A percentile compares a stretch with the other conserved stretches of the same genome.
These are phyloP conservation scores for Callithrix jacchus DNA, from an alignment of 2,113 vertebrate genomes.

Conservation along the genomic window DNA sequence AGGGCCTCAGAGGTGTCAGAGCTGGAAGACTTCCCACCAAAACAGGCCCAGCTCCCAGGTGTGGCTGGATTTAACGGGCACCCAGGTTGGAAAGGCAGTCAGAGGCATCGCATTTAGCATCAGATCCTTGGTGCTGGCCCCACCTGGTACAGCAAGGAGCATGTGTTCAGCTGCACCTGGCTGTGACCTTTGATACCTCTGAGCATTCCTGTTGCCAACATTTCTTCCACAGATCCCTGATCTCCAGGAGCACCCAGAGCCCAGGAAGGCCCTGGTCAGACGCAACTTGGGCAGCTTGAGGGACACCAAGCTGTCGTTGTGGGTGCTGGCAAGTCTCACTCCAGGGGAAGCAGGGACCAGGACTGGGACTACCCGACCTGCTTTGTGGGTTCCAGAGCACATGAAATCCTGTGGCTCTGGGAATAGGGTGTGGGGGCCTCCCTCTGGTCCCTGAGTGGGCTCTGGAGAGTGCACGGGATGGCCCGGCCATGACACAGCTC, in stretches of 20 bases:
- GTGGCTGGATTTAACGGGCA: not conserved
- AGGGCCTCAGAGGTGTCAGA: not conserved
- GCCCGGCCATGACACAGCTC: not conserved
- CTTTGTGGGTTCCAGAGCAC: not conserved
- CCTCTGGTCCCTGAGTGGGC: not conserved
- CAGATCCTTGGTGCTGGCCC: not conserved
- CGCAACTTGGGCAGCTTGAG: no score
- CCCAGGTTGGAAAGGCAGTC: not conserved
- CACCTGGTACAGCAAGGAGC: not conserved
- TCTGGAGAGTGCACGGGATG: fast-evolving
- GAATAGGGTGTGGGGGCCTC: fast-evolving
- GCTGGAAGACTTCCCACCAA: not conserved
- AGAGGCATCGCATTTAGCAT: fast-evolving
- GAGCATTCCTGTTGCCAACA: fast-evolving
- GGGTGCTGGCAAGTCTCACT: not conserved
- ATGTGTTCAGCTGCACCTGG: not conserved
- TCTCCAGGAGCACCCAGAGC: not conserved
- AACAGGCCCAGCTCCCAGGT: not conserved
- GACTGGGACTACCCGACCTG: fast-evolving
- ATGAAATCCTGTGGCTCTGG: fast-evolving
- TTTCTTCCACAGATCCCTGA: not conserved
- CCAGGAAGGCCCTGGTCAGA: not conserved
- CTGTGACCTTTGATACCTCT: not conserved
- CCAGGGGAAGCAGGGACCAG: no score
- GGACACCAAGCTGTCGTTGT: not conserved